phyloP scores from a whole-genome alignment of 2,888 invertebrate genomes.

The Noctua fimbriata region DNA sequence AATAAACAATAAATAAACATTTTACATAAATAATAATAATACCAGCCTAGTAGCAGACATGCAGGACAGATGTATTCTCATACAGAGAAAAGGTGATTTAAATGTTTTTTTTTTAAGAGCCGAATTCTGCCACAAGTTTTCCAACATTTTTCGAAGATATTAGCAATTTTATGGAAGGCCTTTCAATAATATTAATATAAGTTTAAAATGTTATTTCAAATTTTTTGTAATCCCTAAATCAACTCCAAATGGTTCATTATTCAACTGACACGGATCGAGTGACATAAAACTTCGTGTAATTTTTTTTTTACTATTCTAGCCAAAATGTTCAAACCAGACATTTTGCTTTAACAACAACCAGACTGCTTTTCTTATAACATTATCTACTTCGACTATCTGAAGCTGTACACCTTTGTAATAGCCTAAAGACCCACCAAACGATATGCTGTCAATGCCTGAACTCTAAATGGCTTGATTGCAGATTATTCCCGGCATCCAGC shows the following conservation, averaged over 20 bases:
- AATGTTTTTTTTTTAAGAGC: too few species aligned
- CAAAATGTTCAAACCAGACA: not conserved
- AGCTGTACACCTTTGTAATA: not conserved
- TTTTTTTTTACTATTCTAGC: not conserved
- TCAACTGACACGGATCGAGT: not conserved
- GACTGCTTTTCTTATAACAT: not conserved
- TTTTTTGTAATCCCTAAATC: not conserved
- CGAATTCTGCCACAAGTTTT: too few species aligned
- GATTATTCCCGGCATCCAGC: constrained; percentile 78
- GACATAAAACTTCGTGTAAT: not conserved
- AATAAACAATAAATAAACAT: too few species aligned
- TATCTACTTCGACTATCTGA: not conserved
- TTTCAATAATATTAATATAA: too few species aligned
- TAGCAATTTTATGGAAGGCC: too few species aligned
- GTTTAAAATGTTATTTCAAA: not conserved
- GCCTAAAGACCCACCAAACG: not conserved
- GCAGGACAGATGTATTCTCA: too few species aligned
- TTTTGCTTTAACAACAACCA: not conserved
- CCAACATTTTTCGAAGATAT: too few species aligned
- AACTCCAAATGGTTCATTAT: not conserved
- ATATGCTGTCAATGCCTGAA: not conserved
- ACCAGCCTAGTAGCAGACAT: too few species aligned
- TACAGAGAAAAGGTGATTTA: too few species aligned
- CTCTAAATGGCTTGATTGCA: constrained; percentile 55
- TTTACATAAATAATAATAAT: too few species aligned